A percentile compares a stretch with the other conserved stretches of the same genome.
These are phyloP conservation scores for Tapera naevia DNA, from an alignment of 2,797 vertebrate species.

Conservation along the genomic window DNA sequence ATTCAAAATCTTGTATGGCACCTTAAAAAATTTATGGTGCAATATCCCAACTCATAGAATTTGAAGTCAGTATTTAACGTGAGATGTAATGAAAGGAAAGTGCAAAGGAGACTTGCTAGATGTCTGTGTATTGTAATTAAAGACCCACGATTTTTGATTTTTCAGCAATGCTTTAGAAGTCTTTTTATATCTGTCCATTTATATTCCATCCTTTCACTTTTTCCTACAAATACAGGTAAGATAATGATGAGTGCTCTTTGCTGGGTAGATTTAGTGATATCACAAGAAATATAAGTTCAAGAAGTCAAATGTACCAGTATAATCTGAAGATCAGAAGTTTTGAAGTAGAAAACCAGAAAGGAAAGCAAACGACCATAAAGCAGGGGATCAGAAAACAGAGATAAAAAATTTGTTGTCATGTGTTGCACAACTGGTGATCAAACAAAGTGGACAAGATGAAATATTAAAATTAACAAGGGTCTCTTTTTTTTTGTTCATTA, in stretches of 20 bases:
- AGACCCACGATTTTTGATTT: background rate
- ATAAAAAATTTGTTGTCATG: background rate
- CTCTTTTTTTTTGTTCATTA: background rate
- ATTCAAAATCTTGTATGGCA: background rate
- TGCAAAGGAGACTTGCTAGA: background rate
- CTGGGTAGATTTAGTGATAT: background rate
- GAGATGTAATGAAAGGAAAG: background rate
- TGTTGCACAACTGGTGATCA: background rate
- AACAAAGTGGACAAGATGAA: background rate
- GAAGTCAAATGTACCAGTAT: background rate
- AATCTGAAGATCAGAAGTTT: background rate
- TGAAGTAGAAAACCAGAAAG: background rate
- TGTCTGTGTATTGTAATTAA: background rate
- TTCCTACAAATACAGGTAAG: background rate
- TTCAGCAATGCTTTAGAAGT: background rate
- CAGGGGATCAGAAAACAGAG: background rate
- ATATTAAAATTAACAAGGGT: background rate
- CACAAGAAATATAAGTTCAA: accelerated
- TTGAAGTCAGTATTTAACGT: background rate
- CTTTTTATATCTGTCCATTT: background rate
- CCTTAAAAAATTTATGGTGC: background rate
- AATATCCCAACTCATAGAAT: background rate
- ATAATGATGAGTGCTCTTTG: background rate
- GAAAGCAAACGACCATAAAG: background rate
- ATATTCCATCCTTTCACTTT: background rate